Percentiles rank a stretch among this genome's conserved stretches.
Evolutionary conservation across 1,140 invertebrate genomes (phyloP).

Genomic region (Stegodyphus dumicola): DNA sequence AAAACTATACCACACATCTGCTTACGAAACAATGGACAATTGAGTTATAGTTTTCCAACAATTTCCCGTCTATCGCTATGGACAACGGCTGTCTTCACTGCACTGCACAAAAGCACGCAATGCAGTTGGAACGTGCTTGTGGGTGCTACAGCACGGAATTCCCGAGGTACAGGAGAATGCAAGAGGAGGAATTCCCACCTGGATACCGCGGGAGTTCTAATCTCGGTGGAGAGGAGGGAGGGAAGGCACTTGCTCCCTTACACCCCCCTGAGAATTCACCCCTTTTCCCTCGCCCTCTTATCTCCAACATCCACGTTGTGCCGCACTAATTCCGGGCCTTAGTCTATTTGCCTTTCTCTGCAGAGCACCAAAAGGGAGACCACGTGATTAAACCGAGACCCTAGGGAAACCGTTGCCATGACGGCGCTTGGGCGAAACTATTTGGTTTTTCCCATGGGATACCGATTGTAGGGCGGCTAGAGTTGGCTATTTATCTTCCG

Average conservation of each 20-base stretch:
- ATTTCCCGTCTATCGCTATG: neutral
- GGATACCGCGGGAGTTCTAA: constrained; percentile 38
- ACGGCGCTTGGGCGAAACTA: constrained; percentile 47
- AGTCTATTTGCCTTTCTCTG: constrained; percentile 48
- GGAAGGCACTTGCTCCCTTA: constrained; percentile 50
- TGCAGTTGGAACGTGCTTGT: constrained; percentile 19
- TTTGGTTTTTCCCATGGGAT: constrained; percentile 18
- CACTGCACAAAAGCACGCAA: constrained; percentile 31
- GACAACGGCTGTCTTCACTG: neutral
- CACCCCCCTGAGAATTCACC: neutral
- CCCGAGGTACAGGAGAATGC: neutral
- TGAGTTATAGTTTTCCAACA: constrained; percentile 1
- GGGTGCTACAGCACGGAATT: constrained; percentile 6
- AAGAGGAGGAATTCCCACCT: constrained; percentile 15
- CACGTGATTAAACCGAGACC: constrained; percentile 53
- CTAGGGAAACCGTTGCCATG: constrained; percentile 36
- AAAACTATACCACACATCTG: constrained; percentile 4
- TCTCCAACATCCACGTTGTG: constrained; percentile 34
- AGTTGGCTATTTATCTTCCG: constrained; percentile 51
- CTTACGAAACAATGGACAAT: constrained; percentile 15
- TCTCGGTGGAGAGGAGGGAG: constrained; percentile 28
- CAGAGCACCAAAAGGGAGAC: constrained; percentile 46
- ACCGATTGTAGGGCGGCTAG: constrained; percentile 14
- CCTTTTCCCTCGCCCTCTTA: constrained; percentile 16
- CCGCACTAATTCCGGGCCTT: constrained; percentile 39